Evolutionary conservation across 2,113 vertebrate genomes (phyloP), one percentile per base, ranked within the genome.

Genomic region (Albula goreensis): DNA sequence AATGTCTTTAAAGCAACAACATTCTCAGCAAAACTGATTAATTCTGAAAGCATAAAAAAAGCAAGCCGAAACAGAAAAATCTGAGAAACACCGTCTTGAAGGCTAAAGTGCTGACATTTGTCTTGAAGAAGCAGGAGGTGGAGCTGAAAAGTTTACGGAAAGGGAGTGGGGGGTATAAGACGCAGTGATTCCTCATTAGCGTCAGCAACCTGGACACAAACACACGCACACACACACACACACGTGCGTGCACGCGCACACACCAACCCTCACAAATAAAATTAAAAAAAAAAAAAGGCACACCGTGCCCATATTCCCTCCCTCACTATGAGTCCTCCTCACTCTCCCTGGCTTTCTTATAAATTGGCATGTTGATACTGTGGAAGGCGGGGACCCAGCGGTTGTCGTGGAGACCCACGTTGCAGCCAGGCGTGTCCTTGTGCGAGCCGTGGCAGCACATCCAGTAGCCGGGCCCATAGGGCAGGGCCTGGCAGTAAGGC

Each of bases 371-470:
- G 79, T 96, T 97, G 88, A 98, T 96, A 96, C 96, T 98, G 94
- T 97, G 96, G 91, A 97, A 98, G 4, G 96, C 95, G 0, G 97
- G 97, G 50, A 98, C 97, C 98, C 98, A 99, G 48, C 96, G 97
- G 95, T 99, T 99, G 96, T 99, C 98, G 0, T 99, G 98, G 81
- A 99, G 97, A 22, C 98, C 98, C 25, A 99, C 83, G 83, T 97
- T 98, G 85, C 98, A 99, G 85, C 98, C 98, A 0, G 96, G 97
- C 22, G 97, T 91, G 87, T 96, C 97, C 90, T 97, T 97, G 93
- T 94, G 96, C 52, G 95, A 92, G 1, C 95, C 93, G 80, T 96
- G 97, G 88, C 98, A 99, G 90, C 98, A 99, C 97, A 99, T 98
- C 98, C 98, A 99, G 93, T 97, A 98, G 0, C 98, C 97, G 0